These are phyloP conservation scores for Myiopsitta monachus DNA, from an alignment of 2,113 vertebrate species.

Conservation along the genomic window DNA sequence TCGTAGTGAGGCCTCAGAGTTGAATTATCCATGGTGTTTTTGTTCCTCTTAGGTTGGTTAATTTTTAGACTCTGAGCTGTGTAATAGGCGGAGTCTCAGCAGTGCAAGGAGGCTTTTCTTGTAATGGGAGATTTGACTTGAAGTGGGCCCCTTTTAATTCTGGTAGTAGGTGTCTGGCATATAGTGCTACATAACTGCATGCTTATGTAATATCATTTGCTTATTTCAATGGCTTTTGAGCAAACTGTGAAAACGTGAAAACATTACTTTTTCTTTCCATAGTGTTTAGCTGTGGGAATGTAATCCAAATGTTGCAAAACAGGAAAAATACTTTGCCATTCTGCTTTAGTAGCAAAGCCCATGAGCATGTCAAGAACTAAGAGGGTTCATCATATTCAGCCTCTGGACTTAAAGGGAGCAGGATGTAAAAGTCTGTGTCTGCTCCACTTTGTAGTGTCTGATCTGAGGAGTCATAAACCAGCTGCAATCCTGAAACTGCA, in stretches of 20 bases:
- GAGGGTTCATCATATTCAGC: background rate
- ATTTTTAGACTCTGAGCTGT: background rate
- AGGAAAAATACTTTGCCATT: background rate
- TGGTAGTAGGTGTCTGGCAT: slow-evolving; percentile 29
- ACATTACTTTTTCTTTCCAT: background rate
- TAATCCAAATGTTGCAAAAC: slow-evolving; percentile 21
- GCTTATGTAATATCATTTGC: slow-evolving; percentile 34
- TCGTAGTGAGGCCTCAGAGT: fast-evolving
- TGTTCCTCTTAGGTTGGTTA: background rate
- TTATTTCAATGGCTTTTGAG: slow-evolving; percentile 44
- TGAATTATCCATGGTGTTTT: background rate
- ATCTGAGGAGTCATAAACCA: background rate
- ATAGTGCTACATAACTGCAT: slow-evolving; percentile 49
- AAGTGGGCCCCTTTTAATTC: slow-evolving; percentile 58
- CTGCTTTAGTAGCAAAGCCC: background rate
- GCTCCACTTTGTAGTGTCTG: background rate
- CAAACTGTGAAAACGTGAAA: slow-evolving; percentile 38
- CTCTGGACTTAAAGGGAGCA: background rate
- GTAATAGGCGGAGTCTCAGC: background rate
- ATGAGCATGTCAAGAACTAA: background rate
- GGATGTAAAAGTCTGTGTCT: background rate
- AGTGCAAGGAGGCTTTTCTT: slow-evolving; percentile 43
- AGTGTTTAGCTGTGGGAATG: background rate
- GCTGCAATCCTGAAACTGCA: background rate
- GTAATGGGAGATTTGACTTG: slow-evolving; percentile 58